Evolutionary conservation across 1,140 invertebrate genomes (phyloP).

Genomic region (Leptoteleia sp.): DNA sequence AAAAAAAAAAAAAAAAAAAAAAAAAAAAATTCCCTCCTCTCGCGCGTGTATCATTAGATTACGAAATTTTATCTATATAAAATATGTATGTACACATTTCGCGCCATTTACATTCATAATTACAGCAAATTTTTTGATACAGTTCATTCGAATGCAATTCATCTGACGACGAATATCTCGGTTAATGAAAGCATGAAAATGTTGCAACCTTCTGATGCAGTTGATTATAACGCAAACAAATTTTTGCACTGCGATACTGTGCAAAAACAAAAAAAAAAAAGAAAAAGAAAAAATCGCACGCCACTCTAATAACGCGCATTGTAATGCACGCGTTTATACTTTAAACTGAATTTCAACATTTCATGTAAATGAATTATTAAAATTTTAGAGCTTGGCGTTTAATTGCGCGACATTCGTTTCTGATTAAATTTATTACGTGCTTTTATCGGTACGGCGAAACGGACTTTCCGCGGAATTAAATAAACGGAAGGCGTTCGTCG

Average conservation of each 20-base stretch:
- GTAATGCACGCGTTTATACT: background rate
- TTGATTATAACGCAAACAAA: slow-evolving; percentile 3
- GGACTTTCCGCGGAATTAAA: too few species aligned
- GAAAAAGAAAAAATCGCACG: background rate
- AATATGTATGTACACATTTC: slow-evolving; percentile 12
- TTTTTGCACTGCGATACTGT: background rate
- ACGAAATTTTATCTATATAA: slow-evolving; percentile 3
- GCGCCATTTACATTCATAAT: slow-evolving; percentile 12
- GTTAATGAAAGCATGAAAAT: slow-evolving; percentile 23
- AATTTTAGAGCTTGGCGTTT: too few species aligned
- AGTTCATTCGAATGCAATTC: slow-evolving; percentile 20
- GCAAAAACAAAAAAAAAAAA: too few species aligned
- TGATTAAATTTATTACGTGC: too few species aligned
- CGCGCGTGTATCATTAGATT: too few species aligned
- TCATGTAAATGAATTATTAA: background rate
- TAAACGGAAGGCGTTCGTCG: too few species aligned
- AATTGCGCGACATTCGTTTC: too few species aligned
- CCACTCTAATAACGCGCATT: background rate
- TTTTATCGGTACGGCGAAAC: too few species aligned
- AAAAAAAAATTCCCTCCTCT: too few species aligned
- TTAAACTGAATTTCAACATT: background rate
- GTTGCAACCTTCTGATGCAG: slow-evolving; percentile 3
- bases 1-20: too few species aligned
- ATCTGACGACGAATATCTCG: slow-evolving; percentile 4
- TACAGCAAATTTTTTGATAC: slow-evolving; percentile 11